A percentile compares a stretch with the other conserved stretches of the same genome.
These are phyloP conservation scores for Drosophila saltans DNA, from an alignment of 1,140 invertebrate genomes.

Conservation along the genomic window DNA sequence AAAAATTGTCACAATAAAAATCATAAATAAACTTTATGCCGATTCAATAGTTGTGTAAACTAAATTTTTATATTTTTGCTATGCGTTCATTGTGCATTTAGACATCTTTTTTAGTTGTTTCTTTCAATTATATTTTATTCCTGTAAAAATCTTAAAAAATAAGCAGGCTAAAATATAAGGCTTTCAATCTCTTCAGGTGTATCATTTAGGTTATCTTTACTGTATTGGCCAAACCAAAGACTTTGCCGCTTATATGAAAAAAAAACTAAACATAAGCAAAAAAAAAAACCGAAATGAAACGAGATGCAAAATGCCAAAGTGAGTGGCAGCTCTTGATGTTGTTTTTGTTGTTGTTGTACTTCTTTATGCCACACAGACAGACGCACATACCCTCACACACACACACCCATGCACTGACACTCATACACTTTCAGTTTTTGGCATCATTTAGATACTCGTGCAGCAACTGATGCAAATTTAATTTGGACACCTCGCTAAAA, in stretches of 20 bases:
- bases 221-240: slow-evolving; percentile 23
- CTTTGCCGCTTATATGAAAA: slow-evolving; percentile 29
- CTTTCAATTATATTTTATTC: no score
- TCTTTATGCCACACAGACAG: slow-evolving; percentile 46
- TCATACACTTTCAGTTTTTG: slow-evolving; percentile 61
- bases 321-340: slow-evolving; percentile 53
- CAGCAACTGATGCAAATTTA: slow-evolving; percentile 80
- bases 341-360: slow-evolving; percentile 35
- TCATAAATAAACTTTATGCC: no score
- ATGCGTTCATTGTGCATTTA: no score
- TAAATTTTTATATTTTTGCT: no score
- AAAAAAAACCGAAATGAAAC: slow-evolving; percentile 51
- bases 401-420: slow-evolving; percentile 17
- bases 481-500: slow-evolving; percentile 78
- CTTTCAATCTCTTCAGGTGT: no score
- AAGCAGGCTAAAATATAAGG: no score
- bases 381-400: slow-evolving; percentile 16
- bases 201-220: background rate
- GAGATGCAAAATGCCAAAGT: slow-evolving; percentile 65
- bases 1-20: no score
- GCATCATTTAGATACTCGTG: slow-evolving; percentile 78
- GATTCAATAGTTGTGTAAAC: no score
- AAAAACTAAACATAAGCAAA: slow-evolving; percentile 37
- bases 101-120: no score
- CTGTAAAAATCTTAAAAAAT: no score